Conservation (phyloP, 2,113 vertebrate species). For the Lycocorax pyrrhopterus region DNA sequence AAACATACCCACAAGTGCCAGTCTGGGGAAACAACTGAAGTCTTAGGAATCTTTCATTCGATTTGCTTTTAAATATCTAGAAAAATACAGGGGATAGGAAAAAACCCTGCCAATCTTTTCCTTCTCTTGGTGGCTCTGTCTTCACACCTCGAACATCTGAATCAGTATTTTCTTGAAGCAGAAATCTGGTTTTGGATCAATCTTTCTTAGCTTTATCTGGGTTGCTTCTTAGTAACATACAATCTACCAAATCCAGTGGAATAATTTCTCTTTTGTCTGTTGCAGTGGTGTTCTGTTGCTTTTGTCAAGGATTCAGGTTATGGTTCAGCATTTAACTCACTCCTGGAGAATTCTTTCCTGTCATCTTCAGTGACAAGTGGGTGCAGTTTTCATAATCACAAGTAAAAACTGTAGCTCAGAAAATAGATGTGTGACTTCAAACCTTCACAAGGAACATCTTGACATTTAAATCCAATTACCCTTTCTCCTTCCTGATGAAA, state of each 20-base stretch:
- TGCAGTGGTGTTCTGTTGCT: not conserved
- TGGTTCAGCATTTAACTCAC: constrained; percentile 14
- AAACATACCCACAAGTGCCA: not conserved
- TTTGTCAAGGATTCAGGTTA: not conserved
- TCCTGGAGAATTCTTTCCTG: constrained; percentile 5
- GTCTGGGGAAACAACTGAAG: not conserved
- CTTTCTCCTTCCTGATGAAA: constrained; percentile 72
- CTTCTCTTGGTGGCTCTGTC: not conserved
- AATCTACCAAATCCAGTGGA: not conserved
- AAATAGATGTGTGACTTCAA: constrained; percentile 69
- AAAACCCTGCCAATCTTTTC: not conserved
- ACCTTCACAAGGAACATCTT: constrained; percentile 69
- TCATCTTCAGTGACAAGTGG: constrained; percentile 56
- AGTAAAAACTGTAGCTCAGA: constrained; percentile 52
- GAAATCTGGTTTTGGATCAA: not conserved
- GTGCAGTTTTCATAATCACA: constrained; percentile 63
- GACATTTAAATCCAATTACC: constrained; percentile 86
- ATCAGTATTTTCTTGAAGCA: not conserved
- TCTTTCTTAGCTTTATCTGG: not conserved
- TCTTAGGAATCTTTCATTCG: not conserved
- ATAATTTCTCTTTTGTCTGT: not conserved
- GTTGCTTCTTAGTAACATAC: not conserved
- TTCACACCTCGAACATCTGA: not conserved
- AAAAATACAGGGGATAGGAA: not conserved
- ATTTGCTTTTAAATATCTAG: not conserved